phyloP scores from a whole-genome alignment of 2,888 invertebrate species.

The Dioctria rufipes region DNA sequence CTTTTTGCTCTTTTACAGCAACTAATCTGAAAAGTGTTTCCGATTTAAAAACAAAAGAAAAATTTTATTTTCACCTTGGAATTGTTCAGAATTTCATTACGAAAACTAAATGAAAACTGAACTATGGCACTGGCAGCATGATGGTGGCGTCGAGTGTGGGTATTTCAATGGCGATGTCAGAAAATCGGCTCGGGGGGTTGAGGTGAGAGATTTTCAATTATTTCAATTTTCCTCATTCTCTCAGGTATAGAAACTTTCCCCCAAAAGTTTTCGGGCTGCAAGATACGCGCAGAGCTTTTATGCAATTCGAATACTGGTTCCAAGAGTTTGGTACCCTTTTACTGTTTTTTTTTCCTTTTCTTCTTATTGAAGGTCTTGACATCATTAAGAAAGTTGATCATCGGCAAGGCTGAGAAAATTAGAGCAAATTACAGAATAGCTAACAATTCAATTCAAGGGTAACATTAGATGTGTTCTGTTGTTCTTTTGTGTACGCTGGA shows the following conservation, averaged over 20 bases:
- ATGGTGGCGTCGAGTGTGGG: too few relatives aligned
- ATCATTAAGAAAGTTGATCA: too few relatives aligned
- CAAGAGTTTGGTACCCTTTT: constrained; percentile 3
- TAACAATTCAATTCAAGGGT: too few relatives aligned
- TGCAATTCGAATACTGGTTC: background rate
- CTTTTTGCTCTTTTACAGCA: background rate
- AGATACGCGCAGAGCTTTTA: constrained; percentile 32
- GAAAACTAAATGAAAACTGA: constrained; percentile 1
- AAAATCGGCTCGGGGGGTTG: background rate
- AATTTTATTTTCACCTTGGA: background rate
- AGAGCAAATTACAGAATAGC: too few relatives aligned
- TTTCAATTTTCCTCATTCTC: constrained; percentile 41
- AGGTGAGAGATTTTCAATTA: constrained; percentile 35
- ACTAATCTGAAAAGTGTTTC: background rate
- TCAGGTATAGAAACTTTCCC: constrained; percentile 2
- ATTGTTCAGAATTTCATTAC: background rate
- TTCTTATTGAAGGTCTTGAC: background rate
- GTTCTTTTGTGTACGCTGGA: too few relatives aligned
- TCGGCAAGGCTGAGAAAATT: too few relatives aligned
- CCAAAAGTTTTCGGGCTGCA: constrained; percentile 26
- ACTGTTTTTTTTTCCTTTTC: background rate
- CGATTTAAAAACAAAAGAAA: background rate
- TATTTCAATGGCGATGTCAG: too few relatives aligned
- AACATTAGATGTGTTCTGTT: too few relatives aligned
- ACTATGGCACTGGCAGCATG: too few relatives aligned